Percentiles rank a stretch among this genome's conserved stretches.
Evolutionary conservation across 2,113 vertebrate species (phyloP).

Genomic region (Sturnus vulgaris): DNA sequence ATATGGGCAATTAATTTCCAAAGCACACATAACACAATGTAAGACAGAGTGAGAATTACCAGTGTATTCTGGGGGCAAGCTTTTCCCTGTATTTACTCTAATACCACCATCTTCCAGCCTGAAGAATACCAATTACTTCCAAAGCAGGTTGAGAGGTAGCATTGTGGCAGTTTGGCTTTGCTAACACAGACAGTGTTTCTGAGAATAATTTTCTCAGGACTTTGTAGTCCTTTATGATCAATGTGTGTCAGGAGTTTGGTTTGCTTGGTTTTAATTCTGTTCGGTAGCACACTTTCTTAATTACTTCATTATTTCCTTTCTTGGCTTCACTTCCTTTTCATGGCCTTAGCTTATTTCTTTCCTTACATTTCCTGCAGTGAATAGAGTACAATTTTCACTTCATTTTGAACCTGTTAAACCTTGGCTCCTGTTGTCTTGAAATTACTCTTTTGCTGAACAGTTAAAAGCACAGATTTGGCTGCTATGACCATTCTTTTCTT

Average conservation of each 20-base stretch:
- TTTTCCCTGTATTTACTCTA: not conserved
- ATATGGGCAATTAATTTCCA: not conserved
- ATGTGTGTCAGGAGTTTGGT: not conserved
- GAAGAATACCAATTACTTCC: not conserved
- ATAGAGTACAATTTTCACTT: not conserved
- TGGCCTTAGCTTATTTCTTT: not conserved
- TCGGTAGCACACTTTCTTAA: not conserved
- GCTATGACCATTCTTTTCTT: not conserved
- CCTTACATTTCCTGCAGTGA: not conserved
- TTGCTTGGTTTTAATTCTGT: not conserved
- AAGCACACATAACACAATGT: not conserved
- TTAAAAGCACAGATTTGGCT: not conserved
- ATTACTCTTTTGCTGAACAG: not conserved
- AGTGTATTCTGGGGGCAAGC: not conserved
- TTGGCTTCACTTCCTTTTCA: constrained; percentile 5
- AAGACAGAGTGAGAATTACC: not conserved
- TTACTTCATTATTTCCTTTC: not conserved
- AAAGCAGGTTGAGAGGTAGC: not conserved
- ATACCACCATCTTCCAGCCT: not conserved
- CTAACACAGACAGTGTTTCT: not conserved
- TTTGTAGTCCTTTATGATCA: not conserved
- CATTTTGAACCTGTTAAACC: not conserved
- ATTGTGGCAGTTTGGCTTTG: not conserved
- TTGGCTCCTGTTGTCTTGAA: not conserved
- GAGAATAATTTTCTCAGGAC: not conserved